Evolutionary conservation across 2,113 vertebrate species (phyloP), one percentile per base, ranked within the genome.

Genomic region (Thamnophis sirtalis): DNA sequence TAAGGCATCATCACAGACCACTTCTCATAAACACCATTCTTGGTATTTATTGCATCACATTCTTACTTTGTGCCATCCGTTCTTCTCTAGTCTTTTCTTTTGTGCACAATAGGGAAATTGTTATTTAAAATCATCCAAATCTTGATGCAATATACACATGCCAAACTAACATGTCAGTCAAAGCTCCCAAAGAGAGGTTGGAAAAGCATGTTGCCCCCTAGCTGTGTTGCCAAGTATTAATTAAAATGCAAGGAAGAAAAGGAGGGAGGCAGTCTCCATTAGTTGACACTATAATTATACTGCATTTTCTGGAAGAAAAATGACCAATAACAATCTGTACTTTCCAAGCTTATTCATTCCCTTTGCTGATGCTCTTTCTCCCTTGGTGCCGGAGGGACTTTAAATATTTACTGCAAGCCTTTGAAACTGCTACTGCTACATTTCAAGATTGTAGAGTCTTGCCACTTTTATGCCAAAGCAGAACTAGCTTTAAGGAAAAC

Each of bases 1-100:
- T 43, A 92, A 92, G 80, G 33, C 88, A 92, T 92, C 91, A 92
- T 92, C 91, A 92, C 87, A 0, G 91, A 92, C 91, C 91, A 63
- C 48, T 17, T 53, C 2, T 38, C n/a, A 0, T 55, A 58, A 19
- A n/a, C 80, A 24, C 9, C 19, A 13, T 11, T 88, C 26, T 38
- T 38, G 15, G 19, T 80, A 80, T 80, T 80, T 8, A 80, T 38
- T 6, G 6, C 6, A 80, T 21, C 3, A 2, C 68, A 80, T 19
- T 38, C 68, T 80, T 38, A 38, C 15, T 80, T 38, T 80, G 15
- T 38, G 68, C 6, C 33, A 38, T 21, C 68, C 1, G 0, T 19
- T 19, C 68, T 38, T 38, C 19, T 80, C 68, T 38, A 73, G 5
- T 73, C 68, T 33, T 73, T 80, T 80, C 6, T 80, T 80, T 80